A percentile compares a stretch with the other conserved stretches of the same genome.
Conservation (phyloP, 2,888 invertebrate species). For the Lottia scabra region DNA sequence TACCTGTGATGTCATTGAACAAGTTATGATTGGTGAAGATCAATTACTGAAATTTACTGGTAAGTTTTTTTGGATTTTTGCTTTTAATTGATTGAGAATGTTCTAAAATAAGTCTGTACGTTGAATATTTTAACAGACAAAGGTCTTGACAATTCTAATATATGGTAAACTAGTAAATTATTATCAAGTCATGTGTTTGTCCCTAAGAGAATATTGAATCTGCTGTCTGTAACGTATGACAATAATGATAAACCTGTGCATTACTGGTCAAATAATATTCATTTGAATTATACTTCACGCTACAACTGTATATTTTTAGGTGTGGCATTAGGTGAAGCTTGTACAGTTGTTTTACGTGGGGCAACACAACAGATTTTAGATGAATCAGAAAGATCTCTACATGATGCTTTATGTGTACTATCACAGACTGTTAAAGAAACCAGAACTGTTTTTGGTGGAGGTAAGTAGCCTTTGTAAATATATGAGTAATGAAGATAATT, state of each 20-base stretch:
- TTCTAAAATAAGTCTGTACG: too few species aligned
- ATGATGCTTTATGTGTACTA: slow-evolving; percentile 97
- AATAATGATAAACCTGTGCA: too few species aligned
- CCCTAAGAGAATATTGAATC: too few species aligned
- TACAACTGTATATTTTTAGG: slow-evolving; percentile 68
- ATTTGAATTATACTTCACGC: not conserved
- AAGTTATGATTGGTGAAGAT: slow-evolving; percentile 99
- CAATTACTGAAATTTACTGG: slow-evolving; percentile 91
- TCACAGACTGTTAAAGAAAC: slow-evolving; percentile 95
- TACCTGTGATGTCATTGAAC: slow-evolving; percentile 93
- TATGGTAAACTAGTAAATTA: too few species aligned
- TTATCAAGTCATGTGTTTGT: too few species aligned
- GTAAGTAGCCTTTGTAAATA: slow-evolving; percentile 68
- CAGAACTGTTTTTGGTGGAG: slow-evolving; percentile 91
- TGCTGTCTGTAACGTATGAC: too few species aligned
- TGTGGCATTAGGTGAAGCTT: slow-evolving; percentile 94
- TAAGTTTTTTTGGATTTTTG: slow-evolving; percentile 30
- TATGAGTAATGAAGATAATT: too few species aligned
- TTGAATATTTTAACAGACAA: too few species aligned
- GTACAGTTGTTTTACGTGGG: slow-evolving; percentile 95
- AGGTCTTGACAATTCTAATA: too few species aligned
- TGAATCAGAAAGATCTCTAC: slow-evolving; percentile 97
- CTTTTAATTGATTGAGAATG: not conserved
- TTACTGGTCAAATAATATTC: too few species aligned
- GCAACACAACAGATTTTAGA: slow-evolving; percentile 98